phyloP scores from a whole-genome alignment of 2,797 vertebrate genomes.

The Micropoecilia bifurca region DNA sequence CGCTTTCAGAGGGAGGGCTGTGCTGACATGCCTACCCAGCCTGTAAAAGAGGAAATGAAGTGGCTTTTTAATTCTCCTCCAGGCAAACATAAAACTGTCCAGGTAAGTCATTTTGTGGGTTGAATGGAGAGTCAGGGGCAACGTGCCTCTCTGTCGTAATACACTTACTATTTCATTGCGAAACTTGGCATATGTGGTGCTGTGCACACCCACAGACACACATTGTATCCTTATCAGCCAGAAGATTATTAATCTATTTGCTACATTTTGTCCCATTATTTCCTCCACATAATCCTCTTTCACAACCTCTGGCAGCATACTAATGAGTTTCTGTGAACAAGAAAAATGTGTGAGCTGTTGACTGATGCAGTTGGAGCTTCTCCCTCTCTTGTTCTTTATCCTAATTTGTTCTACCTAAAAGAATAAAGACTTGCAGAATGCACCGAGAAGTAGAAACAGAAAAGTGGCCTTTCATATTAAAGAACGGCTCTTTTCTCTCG shows the following conservation, averaged over 20 bases:
- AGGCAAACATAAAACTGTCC: conserved; percentile 87
- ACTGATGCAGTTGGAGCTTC: conserved; percentile 88
- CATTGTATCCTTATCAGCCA: conserved; percentile 62
- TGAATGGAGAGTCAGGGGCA: conserved; percentile 77
- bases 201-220: conserved; percentile 30
- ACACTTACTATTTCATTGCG: conserved; percentile 21
- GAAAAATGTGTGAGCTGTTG: conserved; percentile 78
- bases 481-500: conserved; percentile 69
- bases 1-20: conserved; percentile 76
- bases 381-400: conserved; percentile 47
- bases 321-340: conserved; percentile 92
- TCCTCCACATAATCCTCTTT: conserved; percentile 91
- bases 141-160: conserved; percentile 57
- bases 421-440: conserved; percentile 79
- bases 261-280: conserved; percentile 89
- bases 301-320: conserved; percentile 89
- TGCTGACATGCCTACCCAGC: conserved; percentile 78
- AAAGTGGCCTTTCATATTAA: conserved; percentile 68
- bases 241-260: conserved; percentile 83
- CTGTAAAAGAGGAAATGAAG: conserved; percentile 82
- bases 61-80: conserved; percentile 85
- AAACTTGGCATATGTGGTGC: conserved; percentile 28
- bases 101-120: conserved; percentile 85
- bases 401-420: conserved; percentile 70
- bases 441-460: conserved; percentile 60